phyloP scores from a whole-genome alignment of 2,113 vertebrate genomes.

The Ovis canadensis region DNA sequence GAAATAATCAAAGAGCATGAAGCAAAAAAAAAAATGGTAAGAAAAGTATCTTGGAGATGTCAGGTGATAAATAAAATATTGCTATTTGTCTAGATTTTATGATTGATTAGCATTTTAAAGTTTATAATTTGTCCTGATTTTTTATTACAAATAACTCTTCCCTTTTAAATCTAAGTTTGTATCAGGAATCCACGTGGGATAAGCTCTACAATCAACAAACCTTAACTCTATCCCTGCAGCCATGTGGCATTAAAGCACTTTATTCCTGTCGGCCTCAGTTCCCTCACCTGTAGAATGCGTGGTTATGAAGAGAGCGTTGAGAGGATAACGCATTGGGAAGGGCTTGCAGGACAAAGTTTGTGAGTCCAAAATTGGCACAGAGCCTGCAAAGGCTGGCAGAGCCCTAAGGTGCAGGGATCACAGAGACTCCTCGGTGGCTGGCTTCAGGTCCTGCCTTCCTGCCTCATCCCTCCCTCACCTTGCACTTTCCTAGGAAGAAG shows the following conservation, averaged over 20 bases:
- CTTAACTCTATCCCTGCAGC: too few relatives aligned
- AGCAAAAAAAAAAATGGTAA: not conserved
- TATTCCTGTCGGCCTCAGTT: not conserved
- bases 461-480: not conserved
- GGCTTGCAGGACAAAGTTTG: not conserved
- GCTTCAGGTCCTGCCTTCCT: not conserved
- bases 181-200: not conserved
- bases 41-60: constrained; percentile 8
- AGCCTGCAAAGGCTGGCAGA: not conserved
- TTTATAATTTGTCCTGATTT: not conserved
- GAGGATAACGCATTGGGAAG: accelerated
- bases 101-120: constrained; percentile 7
- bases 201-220: not conserved
- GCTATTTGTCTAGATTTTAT: not conserved
- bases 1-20: constrained; percentile 6
- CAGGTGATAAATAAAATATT: constrained; percentile 41
- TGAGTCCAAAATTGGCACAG: not conserved
- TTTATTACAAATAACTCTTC: not conserved
- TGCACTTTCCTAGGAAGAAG: not conserved
- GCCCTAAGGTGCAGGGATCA: too few relatives aligned
- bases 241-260: accelerated
- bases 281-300: not conserved
- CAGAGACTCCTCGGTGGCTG: accelerated
- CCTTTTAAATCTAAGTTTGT: not conserved
- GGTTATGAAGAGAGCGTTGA: not conserved